These are phyloP conservation scores for Antennarius maculatus DNA, from an alignment of 2,797 vertebrate genomes.

Conservation along the genomic window DNA sequence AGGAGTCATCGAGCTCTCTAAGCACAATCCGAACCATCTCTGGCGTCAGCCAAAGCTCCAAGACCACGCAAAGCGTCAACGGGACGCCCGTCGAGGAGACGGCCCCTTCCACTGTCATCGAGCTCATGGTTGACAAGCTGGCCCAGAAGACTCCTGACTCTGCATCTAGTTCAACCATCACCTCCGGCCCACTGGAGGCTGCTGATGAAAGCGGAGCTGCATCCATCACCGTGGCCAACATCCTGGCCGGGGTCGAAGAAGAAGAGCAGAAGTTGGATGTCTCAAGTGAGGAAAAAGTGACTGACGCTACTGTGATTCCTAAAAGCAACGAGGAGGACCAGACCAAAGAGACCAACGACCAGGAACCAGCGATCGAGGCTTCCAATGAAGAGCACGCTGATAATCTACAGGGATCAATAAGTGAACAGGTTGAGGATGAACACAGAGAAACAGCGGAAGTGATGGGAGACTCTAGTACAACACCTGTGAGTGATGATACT, in stretches of 20 bases:
- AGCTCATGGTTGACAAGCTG: conserved; percentile 74
- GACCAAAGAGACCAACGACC: conserved; percentile 17
- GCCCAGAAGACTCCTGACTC: conserved; percentile 43
- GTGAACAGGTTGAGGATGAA: conserved; percentile 14
- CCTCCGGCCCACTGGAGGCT: conserved; percentile 42
- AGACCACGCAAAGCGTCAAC: conserved; percentile 59
- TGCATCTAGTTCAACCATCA: conserved; percentile 35
- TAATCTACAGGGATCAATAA: conserved; percentile 2
- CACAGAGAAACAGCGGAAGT: conserved; percentile 23
- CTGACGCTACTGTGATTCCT: conserved; percentile 11
- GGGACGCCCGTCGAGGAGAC: conserved; percentile 64
- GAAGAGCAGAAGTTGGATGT: conserved; percentile 39
- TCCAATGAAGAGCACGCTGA: conserved; percentile 3
- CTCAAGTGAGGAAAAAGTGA: conserved; percentile 26
- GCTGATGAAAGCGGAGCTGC: conserved; percentile 31
- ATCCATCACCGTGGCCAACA: conserved; percentile 75
- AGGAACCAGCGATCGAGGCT: conserved; percentile 24
- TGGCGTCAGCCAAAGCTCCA: conserved; percentile 76
- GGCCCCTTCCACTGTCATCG: conserved; percentile 80
- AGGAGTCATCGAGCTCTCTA: conserved; percentile 68
- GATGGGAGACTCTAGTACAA: conserved; percentile 21
- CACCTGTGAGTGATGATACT: conserved; percentile 16
- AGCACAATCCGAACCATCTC: conserved; percentile 81
- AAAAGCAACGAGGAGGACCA: conserved; percentile 16
- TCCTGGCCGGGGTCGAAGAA: conserved; percentile 64